These are phyloP conservation scores for Orchesella cincta DNA, from an alignment of 1,140 invertebrate species.

Conservation along the genomic window DNA sequence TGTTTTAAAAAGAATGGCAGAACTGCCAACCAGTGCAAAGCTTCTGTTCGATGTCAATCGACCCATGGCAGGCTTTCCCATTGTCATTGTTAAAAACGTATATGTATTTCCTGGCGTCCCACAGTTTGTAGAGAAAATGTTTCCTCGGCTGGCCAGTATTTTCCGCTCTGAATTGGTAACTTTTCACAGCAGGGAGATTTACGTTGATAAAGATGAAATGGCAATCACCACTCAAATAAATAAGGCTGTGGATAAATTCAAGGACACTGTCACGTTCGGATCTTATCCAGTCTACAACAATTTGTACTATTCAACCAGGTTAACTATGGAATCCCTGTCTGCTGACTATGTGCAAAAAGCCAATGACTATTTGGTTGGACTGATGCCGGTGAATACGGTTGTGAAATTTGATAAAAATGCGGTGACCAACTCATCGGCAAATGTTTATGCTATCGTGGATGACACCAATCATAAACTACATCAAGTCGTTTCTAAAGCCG, in stretches of 20 bases:
- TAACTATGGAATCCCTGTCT: slow-evolving; percentile 59
- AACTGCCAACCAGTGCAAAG: slow-evolving; percentile 56
- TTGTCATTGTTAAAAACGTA: slow-evolving; percentile 71
- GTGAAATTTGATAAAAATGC: slow-evolving; percentile 48
- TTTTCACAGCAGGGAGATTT: slow-evolving; percentile 58
- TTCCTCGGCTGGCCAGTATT: slow-evolving; percentile 53
- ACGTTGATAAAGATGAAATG: slow-evolving; percentile 64
- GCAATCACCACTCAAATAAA: slow-evolving; percentile 61
- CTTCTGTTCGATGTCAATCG: slow-evolving; percentile 51
- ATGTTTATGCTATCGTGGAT: slow-evolving; percentile 46
- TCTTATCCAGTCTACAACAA: slow-evolving; percentile 68
- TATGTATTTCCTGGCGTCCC: slow-evolving; percentile 73
- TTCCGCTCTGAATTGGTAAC: slow-evolving; percentile 44
- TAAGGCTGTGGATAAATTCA: slow-evolving; percentile 60
- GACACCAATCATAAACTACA: slow-evolving; percentile 44
- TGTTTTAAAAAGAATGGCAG: slow-evolving; percentile 58
- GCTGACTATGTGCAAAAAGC: slow-evolving; percentile 53
- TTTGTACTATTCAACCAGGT: slow-evolving; percentile 56
- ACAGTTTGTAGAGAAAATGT: slow-evolving; percentile 44
- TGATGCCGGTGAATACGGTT: slow-evolving; percentile 46
- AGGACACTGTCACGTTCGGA: slow-evolving; percentile 64
- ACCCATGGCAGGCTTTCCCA: slow-evolving; percentile 60
- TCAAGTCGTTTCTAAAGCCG: slow-evolving; percentile 44
- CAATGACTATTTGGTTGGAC: slow-evolving; percentile 53
- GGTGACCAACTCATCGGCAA: slow-evolving; percentile 35